These are phyloP conservation scores for Epinotia brunnichana DNA, from an alignment of 2,888 invertebrate genomes.

Conservation along the genomic window DNA sequence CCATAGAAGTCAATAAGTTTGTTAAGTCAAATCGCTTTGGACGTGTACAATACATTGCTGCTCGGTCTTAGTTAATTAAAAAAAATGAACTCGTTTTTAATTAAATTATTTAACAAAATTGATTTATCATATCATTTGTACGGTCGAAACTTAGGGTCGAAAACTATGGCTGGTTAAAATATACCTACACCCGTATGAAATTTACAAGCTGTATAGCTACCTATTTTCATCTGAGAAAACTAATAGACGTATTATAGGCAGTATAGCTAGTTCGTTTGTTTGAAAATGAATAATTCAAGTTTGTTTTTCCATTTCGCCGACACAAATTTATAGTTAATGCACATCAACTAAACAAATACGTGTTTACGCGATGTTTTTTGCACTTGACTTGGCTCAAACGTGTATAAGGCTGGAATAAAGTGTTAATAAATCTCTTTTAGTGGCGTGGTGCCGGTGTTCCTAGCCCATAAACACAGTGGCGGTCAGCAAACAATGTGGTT, in stretches of 20 bases:
- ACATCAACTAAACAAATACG: constrained; percentile 49
- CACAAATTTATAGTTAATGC: constrained; percentile 46
- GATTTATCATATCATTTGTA: no score
- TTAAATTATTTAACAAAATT: no score
- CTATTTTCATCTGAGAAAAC: neutral
- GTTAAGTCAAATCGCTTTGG: no score
- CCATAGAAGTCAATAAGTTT: no score
- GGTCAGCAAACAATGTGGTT: constrained; percentile 71
- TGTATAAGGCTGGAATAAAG: constrained; percentile 59
- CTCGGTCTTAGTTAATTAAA: no score
- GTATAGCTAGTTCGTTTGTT: neutral
- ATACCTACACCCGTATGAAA: no score
- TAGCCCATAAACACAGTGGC: constrained; percentile 68
- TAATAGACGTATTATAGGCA: no score
- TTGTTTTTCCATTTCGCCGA: constrained; percentile 18
- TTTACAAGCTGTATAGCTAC: no score
- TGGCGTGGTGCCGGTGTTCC: constrained; percentile 60
- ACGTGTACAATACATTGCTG: no score
- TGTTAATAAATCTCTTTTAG: constrained; percentile 62
- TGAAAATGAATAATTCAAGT: constrained; percentile 15
- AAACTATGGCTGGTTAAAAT: no score
- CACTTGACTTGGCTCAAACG: constrained; percentile 56
- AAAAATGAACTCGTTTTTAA: no score
- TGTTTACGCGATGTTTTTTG: constrained; percentile 55
- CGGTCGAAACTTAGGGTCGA: no score